Percentiles rank a stretch among this genome's conserved stretches.
Conservation (phyloP, 2,888 invertebrate genomes). For the Phyllotreta striolata region DNA sequence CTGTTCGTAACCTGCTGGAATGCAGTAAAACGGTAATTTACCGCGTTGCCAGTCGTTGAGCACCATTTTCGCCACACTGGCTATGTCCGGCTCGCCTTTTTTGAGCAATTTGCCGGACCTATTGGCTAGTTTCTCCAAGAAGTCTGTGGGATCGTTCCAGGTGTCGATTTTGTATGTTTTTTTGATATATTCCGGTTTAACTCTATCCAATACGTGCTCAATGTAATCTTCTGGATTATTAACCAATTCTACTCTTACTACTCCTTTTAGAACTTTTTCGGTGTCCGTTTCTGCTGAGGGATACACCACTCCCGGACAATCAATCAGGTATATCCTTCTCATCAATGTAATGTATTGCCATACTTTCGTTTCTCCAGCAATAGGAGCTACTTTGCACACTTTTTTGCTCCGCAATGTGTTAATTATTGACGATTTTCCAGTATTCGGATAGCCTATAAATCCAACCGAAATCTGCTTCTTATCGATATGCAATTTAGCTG, state of each 20-base stretch:
- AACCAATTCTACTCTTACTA: constrained; percentile 94
- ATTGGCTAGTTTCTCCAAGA: constrained; percentile 88
- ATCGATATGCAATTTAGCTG: constrained; percentile 86
- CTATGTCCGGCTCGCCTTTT: constrained; percentile 95
- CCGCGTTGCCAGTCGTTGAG: constrained; percentile 99
- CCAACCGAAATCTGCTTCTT: constrained; percentile 99
- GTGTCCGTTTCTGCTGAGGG: constrained; percentile 95
- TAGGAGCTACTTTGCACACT: constrained; percentile 98
- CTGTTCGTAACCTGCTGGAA: constrained; percentile 82
- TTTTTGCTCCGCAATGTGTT: constrained; percentile 96
- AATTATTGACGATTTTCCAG: constrained; percentile 98
- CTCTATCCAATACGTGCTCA: constrained; percentile 82
- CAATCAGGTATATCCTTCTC: constrained; percentile 95
- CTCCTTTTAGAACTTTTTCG: constrained; percentile 95
- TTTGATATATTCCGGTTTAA: constrained; percentile 85
- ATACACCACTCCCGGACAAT: constrained; percentile 99
- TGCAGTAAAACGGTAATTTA: constrained; percentile 92
- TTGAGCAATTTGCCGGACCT: constrained; percentile 90
- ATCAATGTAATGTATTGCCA: constrained; percentile 99
- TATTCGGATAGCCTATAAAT: constrained; percentile 98
- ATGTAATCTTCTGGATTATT: constrained; percentile 96
- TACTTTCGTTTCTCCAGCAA: constrained; percentile 97
- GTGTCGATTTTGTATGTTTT: constrained; percentile 89
- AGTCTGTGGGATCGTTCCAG: constrained; percentile 86
- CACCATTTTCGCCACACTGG: constrained; percentile 90